Evolutionary conservation across 2,888 invertebrate species (phyloP), one percentile per base, ranked within the genome.

Genomic region (Drosophila cognata): DNA sequence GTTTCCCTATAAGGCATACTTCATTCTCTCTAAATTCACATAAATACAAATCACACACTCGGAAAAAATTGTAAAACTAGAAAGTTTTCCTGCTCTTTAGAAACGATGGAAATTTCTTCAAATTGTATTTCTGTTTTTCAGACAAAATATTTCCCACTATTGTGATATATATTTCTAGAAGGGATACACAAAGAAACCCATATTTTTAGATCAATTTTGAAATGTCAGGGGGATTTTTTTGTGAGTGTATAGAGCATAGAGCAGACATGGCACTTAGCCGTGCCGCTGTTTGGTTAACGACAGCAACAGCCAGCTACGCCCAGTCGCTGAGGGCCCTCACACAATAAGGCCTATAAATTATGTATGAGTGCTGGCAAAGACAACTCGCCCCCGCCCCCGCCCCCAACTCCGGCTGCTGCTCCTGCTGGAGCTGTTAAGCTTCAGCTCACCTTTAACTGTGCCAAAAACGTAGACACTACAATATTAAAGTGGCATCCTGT

Each of bases 241-340:
- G 28, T 48, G n/a, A 28, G 31, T 38, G 41, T 31, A 55, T 28
- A n/a, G 5, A 4, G 28, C 36, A 36, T 21, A 11, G n/a, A 50
- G 35, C 68, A 82, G 70, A 76, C 63, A 73, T 65, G 82, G 81
- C 88, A 82, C 84, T 84, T 85, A 88, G 80, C 71, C 65, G 65
- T 60, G 69, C 64, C 66, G 74, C 80, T 84, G 79, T 88, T 88
- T 88, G 84, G 80, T 72, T 85, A 88, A 76, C 88, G 73, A 84
- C 82, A 82, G 69, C 73, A 67, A 74, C 71, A 63, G 50, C 56
- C 52, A 55, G 62, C 74, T 70, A 72, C 69, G 71, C 79, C 70
- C 71, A 79, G 79, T 56, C 74, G 69, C 80, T 63, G 65, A 60
- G 80, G 80, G 78, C 62, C 72, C 66, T 31, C 58, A 63, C 59